Evolutionary conservation across 2,888 invertebrate species (phyloP).

Genomic region (Augiades crinisus): DNA sequence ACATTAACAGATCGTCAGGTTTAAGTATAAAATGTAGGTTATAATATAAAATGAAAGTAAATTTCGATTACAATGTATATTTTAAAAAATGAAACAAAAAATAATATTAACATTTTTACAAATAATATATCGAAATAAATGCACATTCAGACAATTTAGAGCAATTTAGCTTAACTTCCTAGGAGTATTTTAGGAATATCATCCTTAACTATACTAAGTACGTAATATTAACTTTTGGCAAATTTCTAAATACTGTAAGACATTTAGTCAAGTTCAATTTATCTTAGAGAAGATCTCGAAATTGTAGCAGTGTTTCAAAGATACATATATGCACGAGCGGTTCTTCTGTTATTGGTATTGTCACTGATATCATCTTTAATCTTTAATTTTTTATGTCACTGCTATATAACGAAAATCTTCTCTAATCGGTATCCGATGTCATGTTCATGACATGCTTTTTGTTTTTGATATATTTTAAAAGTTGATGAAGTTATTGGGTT

Average conservation of each 20-base stretch:
- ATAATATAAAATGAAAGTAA: not conserved
- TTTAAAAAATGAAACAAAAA: not conserved
- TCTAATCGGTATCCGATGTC: no score
- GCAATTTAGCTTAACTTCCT: not conserved
- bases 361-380: no score
- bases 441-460: no score
- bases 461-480: not conserved
- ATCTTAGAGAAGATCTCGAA: no score
- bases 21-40: no score
- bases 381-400: no score
- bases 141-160: slow-evolving; percentile 10
- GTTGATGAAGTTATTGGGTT: slow-evolving; percentile 45
- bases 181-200: not conserved
- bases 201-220: not conserved
- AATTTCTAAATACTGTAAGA: slow-evolving; percentile 12
- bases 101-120: not conserved
- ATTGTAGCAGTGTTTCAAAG: no score
- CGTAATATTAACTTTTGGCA: slow-evolving; percentile 7
- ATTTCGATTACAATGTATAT: not conserved
- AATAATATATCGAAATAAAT: slow-evolving; percentile 14
- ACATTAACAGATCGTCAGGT: no score
- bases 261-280: not conserved
- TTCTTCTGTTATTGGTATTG: no score
- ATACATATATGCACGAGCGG: no score
- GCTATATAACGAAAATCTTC: no score